phyloP scores from a whole-genome alignment of 2,113 vertebrate species.

The Antechinus flavipes region DNA sequence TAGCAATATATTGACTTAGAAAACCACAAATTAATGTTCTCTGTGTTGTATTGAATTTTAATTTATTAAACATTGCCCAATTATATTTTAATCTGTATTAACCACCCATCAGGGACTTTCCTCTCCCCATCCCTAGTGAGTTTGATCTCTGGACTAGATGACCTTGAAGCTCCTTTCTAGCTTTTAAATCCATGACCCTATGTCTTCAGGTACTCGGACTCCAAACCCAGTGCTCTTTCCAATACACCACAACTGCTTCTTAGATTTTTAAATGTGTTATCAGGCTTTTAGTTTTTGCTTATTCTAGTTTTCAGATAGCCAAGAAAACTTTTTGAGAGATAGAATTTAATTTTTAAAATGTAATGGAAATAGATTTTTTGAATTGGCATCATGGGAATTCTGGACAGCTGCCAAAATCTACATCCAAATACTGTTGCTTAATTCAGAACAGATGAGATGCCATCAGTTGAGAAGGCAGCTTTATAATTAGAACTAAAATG shows the following conservation, averaged over 20 bases:
- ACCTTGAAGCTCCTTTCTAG: not conserved
- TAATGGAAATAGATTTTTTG: conserved; percentile 67
- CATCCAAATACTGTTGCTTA: conserved; percentile 76
- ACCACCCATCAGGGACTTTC: not conserved
- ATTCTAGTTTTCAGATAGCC: conserved; percentile 40
- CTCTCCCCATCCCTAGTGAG: too few species aligned
- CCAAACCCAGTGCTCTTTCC: not conserved
- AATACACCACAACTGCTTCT: not conserved
- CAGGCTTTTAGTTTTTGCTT: conserved; percentile 69
- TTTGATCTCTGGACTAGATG: not conserved
- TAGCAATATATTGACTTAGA: not conserved
- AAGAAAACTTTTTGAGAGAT: conserved; percentile 36
- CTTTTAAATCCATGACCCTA: not conserved
- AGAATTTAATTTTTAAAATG: conserved; percentile 60
- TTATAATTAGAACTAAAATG: conserved; percentile 70
- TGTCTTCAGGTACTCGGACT: not conserved
- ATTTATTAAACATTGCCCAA: not conserved
- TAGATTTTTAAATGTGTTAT: conserved; percentile 18
- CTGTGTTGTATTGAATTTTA: not conserved
- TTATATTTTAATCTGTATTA: not conserved
- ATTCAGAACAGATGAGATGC: conserved; percentile 73
- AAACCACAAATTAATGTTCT: not conserved
- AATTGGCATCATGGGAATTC: conserved; percentile 62
- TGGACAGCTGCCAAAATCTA: conserved; percentile 64
- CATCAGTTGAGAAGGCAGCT: conserved; percentile 77